These are phyloP conservation scores for Acronicta alni DNA, from an alignment of 2,888 invertebrate genomes.

Conservation along the genomic window DNA sequence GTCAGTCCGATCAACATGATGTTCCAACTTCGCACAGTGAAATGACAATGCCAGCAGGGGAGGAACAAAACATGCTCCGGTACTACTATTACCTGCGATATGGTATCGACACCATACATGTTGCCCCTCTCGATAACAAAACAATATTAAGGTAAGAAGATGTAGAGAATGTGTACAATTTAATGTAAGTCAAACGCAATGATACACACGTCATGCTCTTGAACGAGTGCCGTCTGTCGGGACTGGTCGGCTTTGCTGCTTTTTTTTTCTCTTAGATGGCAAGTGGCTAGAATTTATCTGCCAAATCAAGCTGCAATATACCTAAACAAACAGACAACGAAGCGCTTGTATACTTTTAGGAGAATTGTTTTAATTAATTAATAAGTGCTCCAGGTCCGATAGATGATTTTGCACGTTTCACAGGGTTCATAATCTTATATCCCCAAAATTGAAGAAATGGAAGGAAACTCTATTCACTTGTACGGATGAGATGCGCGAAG, in stretches of 20 bases:
- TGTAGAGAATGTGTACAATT: not conserved
- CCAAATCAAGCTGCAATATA: too few species aligned
- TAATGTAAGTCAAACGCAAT: too few species aligned
- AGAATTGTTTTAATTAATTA: too few species aligned
- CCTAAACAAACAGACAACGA: too few species aligned
- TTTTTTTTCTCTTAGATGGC: too few species aligned
- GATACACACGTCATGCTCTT: too few species aligned
- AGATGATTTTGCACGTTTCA: slow-evolving; percentile 36
- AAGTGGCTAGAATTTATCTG: too few species aligned
- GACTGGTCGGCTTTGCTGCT: too few species aligned
- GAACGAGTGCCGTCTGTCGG: too few species aligned
- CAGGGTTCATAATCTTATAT: slow-evolving; percentile 91
- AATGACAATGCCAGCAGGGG: slow-evolving; percentile 87
- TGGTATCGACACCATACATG: slow-evolving; percentile 96
- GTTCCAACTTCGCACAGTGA: slow-evolving; percentile 42
- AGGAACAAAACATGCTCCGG: slow-evolving; percentile 92
- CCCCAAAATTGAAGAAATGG: slow-evolving; percentile 90
- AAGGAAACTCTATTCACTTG: slow-evolving; percentile 89
- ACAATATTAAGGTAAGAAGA: slow-evolving; percentile 90
- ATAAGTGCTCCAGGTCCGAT: too few species aligned
- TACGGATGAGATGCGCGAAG: slow-evolving; percentile 94
- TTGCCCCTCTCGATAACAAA: slow-evolving; percentile 94
- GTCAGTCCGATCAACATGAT: slow-evolving; percentile 84
- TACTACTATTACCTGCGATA: slow-evolving; percentile 97
- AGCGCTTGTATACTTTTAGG: too few species aligned